phyloP scores from a whole-genome alignment of 2,888 invertebrate genomes.

The Amiota minor region DNA sequence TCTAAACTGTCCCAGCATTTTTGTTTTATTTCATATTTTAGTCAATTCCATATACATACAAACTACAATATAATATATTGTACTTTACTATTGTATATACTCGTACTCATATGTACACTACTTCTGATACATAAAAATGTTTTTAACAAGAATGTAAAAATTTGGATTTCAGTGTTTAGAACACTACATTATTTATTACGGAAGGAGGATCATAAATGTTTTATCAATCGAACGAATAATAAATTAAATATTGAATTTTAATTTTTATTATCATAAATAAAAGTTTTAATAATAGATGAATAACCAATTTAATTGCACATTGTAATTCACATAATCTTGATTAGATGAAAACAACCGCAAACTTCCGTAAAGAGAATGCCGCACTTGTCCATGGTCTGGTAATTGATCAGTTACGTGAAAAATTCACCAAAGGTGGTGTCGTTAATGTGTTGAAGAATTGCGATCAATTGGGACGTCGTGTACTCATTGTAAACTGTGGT shows the following conservation, averaged over 20 bases:
- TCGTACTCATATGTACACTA: too few relatives aligned
- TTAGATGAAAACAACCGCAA: slow-evolving; percentile 84
- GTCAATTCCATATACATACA: neutral
- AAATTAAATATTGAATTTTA: neutral
- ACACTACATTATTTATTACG: too few relatives aligned
- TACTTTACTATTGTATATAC: neutral
- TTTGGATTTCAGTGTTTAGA: neutral
- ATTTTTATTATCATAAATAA: neutral
- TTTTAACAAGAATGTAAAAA: too few relatives aligned
- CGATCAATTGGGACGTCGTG: slow-evolving; percentile 84
- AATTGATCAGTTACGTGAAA: slow-evolving; percentile 80
- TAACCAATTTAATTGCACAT: slow-evolving; percentile 10
- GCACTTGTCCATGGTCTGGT: slow-evolving; percentile 78
- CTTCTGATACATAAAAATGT: too few relatives aligned
- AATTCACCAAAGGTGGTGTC: slow-evolving; percentile 82
- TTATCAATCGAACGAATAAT: neutral
- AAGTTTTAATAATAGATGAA: neutral
- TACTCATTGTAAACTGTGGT: slow-evolving; percentile 83
- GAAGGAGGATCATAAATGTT: neutral
- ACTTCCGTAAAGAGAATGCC: slow-evolving; percentile 83
- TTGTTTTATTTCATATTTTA: neutral
- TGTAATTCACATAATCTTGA: slow-evolving; percentile 18
- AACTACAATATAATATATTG: neutral
- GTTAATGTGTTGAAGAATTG: slow-evolving; percentile 85
- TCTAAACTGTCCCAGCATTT: neutral